These are phyloP conservation scores for Erebia ligea DNA, from an alignment of 2,888 invertebrate genomes.

Conservation along the genomic window DNA sequence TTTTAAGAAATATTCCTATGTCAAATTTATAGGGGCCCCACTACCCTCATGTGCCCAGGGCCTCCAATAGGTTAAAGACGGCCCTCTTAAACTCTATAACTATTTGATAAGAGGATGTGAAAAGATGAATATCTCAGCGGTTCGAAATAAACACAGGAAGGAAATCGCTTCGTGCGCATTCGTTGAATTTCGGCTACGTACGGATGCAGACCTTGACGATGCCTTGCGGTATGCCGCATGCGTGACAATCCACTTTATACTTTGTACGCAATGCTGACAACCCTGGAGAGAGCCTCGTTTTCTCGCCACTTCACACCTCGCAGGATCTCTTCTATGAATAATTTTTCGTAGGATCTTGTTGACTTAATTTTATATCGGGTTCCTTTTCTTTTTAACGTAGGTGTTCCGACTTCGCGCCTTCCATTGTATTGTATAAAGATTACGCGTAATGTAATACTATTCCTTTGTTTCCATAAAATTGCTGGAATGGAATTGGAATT, in stretches of 20 bases:
- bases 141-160: too few relatives aligned
- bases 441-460: conserved; percentile 36
- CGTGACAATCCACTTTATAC: neutral
- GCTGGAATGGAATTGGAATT: conserved; percentile 25
- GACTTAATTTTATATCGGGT: conserved; percentile 81
- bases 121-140: too few relatives aligned
- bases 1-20: too few relatives aligned
- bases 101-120: too few relatives aligned
- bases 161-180: too few relatives aligned
- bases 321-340: conserved; percentile 78
- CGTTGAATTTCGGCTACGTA: too few relatives aligned
- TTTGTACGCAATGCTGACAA: neutral
- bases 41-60: too few relatives aligned
- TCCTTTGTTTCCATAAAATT: conserved; percentile 18
- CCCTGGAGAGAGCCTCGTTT: conserved; percentile 29
- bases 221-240: too few relatives aligned
- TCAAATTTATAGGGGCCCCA: too few relatives aligned
- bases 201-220: too few relatives aligned
- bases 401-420: conserved; percentile 38
- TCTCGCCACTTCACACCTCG: conserved; percentile 48
- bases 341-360: conserved; percentile 75
- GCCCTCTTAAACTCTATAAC: too few relatives aligned
- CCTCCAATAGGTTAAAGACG: too few relatives aligned
- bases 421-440: conserved; percentile 42
- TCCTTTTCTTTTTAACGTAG: conserved; percentile 45